A percentile compares a stretch with the other conserved stretches of the same genome.
Evolutionary conservation across 2,888 invertebrate species (phyloP).

Genomic region (Cinara cedri): DNA sequence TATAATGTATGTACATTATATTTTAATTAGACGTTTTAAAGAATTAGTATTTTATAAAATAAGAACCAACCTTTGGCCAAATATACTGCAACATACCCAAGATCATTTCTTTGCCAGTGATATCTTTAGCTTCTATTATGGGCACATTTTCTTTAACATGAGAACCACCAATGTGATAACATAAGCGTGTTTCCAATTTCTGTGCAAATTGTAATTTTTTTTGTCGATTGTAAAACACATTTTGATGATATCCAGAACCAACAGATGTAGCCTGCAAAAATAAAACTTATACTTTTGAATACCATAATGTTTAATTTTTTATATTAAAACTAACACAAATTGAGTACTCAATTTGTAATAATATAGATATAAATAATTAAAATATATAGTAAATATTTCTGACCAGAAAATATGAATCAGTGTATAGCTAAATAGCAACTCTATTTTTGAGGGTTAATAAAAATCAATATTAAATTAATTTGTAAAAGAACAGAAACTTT

Average conservation of each 20-base stretch:
- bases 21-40: slow-evolving; percentile 23
- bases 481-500: no score
- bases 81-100: slow-evolving; percentile 88
- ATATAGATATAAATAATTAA: no score
- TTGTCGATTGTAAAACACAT: slow-evolving; percentile 18
- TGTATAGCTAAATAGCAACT: no score
- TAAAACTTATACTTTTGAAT: slow-evolving; percentile 2
- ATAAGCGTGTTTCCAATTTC: neutral
- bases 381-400: no score
- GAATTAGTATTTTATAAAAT: slow-evolving; percentile 29
- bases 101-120: slow-evolving; percentile 80
- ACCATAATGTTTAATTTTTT: neutral
- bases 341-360: neutral
- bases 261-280: slow-evolving; percentile 33
- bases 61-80: slow-evolving; percentile 82
- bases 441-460: no score
- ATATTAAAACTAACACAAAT: neutral
- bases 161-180: slow-evolving; percentile 48
- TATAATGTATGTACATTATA: neutral
- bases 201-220: slow-evolving; percentile 4
- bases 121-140: slow-evolving; percentile 65
- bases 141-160: slow-evolving; percentile 40
- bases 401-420: no score
- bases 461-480: no score
- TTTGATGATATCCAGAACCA: slow-evolving; percentile 16